Conservation (phyloP, 2,113 vertebrate genomes). For the Athene cunicularia region DNA sequence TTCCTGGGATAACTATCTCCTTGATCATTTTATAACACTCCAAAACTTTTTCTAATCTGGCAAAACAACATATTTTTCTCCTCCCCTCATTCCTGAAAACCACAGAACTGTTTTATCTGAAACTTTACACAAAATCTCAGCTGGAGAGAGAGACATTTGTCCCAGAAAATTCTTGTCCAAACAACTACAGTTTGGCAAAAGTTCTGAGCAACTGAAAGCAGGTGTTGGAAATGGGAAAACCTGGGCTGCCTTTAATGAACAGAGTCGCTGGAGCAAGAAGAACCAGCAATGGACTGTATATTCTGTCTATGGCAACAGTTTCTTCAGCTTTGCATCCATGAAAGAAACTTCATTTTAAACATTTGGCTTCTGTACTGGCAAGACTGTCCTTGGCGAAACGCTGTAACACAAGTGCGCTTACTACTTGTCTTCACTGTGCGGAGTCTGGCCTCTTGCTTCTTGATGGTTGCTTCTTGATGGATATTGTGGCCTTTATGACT, state of each 20-base stretch:
- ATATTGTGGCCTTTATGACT: not conserved
- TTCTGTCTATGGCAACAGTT: not conserved
- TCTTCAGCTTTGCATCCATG: not conserved
- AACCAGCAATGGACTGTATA: not conserved
- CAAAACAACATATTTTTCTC: not conserved
- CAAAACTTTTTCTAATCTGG: not conserved
- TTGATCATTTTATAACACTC: not conserved
- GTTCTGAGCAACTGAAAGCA: not conserved
- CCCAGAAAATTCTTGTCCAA: not conserved
- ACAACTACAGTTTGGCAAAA: not conserved
- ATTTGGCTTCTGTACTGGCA: not conserved
- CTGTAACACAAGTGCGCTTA: not conserved
- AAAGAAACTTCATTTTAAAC: not conserved
- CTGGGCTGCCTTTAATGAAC: not conserved
- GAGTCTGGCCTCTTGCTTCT: not conserved
- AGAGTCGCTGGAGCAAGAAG: not conserved
- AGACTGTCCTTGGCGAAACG: not conserved
- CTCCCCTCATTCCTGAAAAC: not conserved
- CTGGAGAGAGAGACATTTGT: not conserved
- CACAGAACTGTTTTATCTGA: not conserved
- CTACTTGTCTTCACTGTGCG: accelerated
- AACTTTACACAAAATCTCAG: not conserved
- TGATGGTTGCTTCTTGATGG: accelerated
- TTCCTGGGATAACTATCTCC: not conserved
- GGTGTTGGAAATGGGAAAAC: not conserved